phyloP scores from a whole-genome alignment of 2,797 vertebrate species.

The Coluber constrictor region DNA sequence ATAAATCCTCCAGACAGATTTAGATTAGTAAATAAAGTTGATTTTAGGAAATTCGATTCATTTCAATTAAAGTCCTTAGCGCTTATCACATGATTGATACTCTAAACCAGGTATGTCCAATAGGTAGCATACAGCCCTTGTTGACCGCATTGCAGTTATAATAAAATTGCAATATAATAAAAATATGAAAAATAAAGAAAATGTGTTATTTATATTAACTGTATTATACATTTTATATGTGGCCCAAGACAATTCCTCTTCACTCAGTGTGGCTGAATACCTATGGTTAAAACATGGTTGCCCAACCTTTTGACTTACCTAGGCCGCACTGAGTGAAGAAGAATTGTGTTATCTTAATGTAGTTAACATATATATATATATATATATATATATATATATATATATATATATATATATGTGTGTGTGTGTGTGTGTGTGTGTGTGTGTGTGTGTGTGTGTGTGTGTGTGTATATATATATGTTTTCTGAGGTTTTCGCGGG shows the following conservation, averaged over 20 bases:
- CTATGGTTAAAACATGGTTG: no score
- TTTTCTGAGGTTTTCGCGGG: no score
- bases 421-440: no score
- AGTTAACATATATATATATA: no score
- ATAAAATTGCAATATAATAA: not conserved
- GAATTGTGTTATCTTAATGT: no score
- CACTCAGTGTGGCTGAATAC: not conserved
- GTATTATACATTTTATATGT: not conserved
- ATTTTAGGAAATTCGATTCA: slow-evolving; percentile 58
- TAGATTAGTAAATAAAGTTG: slow-evolving; percentile 35
- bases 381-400: no score
- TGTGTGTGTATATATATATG: no score
- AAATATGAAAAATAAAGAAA: not conserved
- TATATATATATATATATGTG: no score
- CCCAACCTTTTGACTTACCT: no score
- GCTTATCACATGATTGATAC: slow-evolving; percentile 67
- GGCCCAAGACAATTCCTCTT: not conserved
- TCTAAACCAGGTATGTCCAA: slow-evolving; percentile 48
- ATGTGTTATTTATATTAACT: not conserved
- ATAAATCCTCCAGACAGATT: not conserved
- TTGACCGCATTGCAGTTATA: not conserved
- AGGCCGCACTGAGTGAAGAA: no score
- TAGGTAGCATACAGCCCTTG: not conserved
- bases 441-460: no score
- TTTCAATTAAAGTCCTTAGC: slow-evolving; percentile 66